Evolutionary conservation across 2,113 vertebrate genomes (phyloP).

Genomic region (Tympanuchus pallidicinctus): DNA sequence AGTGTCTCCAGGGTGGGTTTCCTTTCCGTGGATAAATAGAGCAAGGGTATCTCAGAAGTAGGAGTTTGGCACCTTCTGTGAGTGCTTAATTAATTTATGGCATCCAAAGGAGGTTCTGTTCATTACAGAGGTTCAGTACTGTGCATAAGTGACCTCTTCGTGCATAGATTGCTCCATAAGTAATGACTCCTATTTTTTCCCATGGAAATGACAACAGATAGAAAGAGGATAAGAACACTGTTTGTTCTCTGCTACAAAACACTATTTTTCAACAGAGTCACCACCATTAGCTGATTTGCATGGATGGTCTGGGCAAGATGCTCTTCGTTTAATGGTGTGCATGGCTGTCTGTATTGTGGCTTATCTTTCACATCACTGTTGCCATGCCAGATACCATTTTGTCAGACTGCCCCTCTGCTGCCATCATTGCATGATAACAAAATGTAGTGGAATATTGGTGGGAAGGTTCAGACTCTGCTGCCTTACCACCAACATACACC

Average conservation of each 20-base stretch:
- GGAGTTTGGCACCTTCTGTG: conserved; percentile 4
- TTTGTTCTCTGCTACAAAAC: neutral
- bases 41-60: neutral
- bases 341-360: neutral
- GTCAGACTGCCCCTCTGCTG: neutral
- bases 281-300: neutral
- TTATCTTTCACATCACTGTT: neutral
- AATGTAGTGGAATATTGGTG: neutral
- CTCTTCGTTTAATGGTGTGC: neutral
- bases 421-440: neutral
- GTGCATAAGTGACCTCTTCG: neutral
- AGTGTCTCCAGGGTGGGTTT: conserved; percentile 54
- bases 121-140: neutral
- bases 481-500: neutral
- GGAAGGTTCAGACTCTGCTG: neutral
- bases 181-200: neutral
- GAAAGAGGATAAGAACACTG: neutral
- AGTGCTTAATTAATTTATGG: neutral
- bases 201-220: no score
- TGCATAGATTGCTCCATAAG: neutral
- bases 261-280: neutral
- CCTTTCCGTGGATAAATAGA: conserved; percentile 57
- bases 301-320: neutral
- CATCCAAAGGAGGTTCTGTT: neutral
- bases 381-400: neutral